Percentiles rank a stretch among this genome's conserved stretches.
phyloP scores from a whole-genome alignment of 37 sponge, comb jelly and placozoan genomes.

The Beroe ovata region DNA sequence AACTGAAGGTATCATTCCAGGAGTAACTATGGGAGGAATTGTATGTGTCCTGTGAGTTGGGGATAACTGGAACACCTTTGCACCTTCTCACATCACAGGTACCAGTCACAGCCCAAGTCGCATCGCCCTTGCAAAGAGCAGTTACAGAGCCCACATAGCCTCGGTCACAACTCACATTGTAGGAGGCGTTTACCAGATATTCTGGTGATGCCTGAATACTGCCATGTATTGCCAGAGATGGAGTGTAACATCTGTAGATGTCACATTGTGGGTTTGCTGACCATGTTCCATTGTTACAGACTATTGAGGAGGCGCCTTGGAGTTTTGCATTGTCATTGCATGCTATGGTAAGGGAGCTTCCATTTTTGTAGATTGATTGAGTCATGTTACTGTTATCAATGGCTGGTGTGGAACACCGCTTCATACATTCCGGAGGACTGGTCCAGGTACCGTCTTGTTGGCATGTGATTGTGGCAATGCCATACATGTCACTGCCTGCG shows the following conservation, averaged over 20 bases:
- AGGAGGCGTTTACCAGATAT: neutral
- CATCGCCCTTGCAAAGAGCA: neutral
- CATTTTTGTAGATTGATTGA: neutral
- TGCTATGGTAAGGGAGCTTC: neutral
- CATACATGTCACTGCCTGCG: neutral
- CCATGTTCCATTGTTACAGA: constrained; percentile 19
- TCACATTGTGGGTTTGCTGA: neutral
- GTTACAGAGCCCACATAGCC: neutral
- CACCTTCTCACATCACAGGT: neutral
- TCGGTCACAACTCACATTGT: neutral
- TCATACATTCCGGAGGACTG: neutral
- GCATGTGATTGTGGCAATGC: neutral
- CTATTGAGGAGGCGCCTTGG: neutral
- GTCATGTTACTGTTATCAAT: neutral
- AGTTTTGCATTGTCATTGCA: constrained; percentile 8
- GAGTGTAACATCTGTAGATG: constrained; percentile 17
- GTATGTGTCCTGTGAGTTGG: constrained; percentile 21
- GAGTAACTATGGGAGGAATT: neutral
- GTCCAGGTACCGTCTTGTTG: constrained; percentile 26
- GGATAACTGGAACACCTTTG: neutral
- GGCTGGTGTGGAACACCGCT: neutral
- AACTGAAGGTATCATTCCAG: constrained; percentile 41
- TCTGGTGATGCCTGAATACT: neutral
- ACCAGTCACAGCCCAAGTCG: neutral
- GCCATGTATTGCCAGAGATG: neutral